These are phyloP conservation scores for Diachrysia chrysitis DNA, from an alignment of 2,888 invertebrate species.

Conservation along the genomic window DNA sequence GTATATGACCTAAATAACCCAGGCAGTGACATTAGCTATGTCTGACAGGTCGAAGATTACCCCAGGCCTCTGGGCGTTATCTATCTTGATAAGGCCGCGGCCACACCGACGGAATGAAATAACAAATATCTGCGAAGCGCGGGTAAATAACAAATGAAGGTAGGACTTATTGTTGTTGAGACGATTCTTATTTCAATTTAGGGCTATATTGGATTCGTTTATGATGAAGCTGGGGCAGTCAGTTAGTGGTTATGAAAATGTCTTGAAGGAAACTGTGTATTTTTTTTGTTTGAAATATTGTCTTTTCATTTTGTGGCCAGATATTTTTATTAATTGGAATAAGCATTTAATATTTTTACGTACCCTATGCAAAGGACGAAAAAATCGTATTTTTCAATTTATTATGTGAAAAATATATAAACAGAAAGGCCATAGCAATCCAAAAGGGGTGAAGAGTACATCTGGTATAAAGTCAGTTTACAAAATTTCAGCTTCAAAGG, in stretches of 20 bases:
- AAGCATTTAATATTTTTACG: no score
- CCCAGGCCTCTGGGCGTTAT: constrained; percentile 44
- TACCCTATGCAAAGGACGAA: no score
- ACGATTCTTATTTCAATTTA: constrained; percentile 9
- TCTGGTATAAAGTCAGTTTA: no score
- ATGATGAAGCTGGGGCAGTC: neutral
- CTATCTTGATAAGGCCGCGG: constrained; percentile 41
- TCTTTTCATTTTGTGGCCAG: no score
- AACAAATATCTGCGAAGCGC: constrained; percentile 24
- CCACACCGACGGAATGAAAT: constrained; percentile 14
- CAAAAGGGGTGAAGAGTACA: no score
- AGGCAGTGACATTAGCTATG: constrained; percentile 35
- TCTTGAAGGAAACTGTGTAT: neutral
- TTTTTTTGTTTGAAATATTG: no score
- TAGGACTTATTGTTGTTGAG: constrained; percentile 3
- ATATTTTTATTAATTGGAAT: no score
- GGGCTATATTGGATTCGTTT: neutral
- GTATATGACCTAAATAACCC: constrained; percentile 34
- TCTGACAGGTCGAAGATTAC: constrained; percentile 51
- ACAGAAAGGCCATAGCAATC: no score
- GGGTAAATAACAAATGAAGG: constrained; percentile 18
- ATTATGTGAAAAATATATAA: no score
- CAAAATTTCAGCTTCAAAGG: no score
- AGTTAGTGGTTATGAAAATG: neutral
- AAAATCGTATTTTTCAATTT: no score